Base-by-base conservation (phyloP, 92 coral and sea anemone genomes). In the Zoanthus sociatus region DNA sequence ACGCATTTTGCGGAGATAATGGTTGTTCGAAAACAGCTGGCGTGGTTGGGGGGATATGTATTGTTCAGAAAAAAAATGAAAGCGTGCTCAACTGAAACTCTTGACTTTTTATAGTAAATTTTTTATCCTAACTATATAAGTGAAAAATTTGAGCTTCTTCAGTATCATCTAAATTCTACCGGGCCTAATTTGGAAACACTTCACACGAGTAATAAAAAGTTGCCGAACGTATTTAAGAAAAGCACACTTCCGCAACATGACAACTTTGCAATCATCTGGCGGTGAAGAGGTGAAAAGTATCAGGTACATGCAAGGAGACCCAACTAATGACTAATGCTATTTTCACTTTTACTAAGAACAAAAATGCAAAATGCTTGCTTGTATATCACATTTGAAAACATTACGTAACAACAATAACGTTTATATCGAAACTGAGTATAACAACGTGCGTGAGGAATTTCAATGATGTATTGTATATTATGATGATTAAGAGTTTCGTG, bases 361-460 rank as follows among this genome's bases (percentile, higher is more conserved):
- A 54, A 77, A 32, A 26, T 20, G 14, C 5, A 14, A 77, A 77
- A 16, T 51, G 67, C 67, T 55, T 6, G 64, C 30, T 17, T 26
- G 3, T 31, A 12, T 55, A 51, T 77, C 45, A 9, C 18, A 51
- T 13, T 20, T 21, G 20, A 67, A 77, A 55, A 14, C 63, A 47
- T 30, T 77, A 12, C 32, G 1, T 13, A 53, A 20, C n/a, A 26
- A 33, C 68, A 26, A 30, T 30, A 30, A 5, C 53, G 26, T 12
- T 55, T 54, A n/a, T 77, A 54, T 32, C 0, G 7, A 54, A 13
- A 2, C 18, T 30, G 14, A 77, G 82, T 21, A 14, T 53, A 51
- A 77, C 0, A 77, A 5, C 68, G 14, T 31, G 45, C 82, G 82
- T 77, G 82, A 77, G 82, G 54, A 67, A 30, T 11, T 58, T 30